Base-by-base conservation (phyloP, 2,888 invertebrate genomes). In the Dascillus cervinus region DNA sequence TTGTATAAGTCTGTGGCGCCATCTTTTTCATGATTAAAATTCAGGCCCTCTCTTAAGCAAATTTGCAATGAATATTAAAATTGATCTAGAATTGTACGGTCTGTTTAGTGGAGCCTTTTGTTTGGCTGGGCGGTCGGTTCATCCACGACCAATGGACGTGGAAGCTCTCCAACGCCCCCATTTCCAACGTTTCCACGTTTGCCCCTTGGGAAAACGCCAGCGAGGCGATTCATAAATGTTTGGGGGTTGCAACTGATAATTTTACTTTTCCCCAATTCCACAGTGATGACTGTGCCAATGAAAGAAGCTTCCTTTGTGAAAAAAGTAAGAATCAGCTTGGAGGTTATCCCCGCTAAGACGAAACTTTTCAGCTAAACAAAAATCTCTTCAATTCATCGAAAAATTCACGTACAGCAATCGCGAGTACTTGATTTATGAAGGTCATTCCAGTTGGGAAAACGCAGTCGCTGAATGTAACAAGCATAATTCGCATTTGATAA, bases 121-220 rank as follows among this genome's bases (percentile, higher is more conserved):
- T 26, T 3, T 26, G 26, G 26, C 10, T 17, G 6, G 17, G 26
- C 11, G 26, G 26, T 2, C 13, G 26, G 2, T 10, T 26, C 5
- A 26, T 26, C 6, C 26, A 26, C 8, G 9, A 26, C 4, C 10
- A 26, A 17, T 26, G 26, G 26, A 13, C 19, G 11, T 26, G 26
- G 26, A 26, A 26, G 4, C 6, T 10, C 2, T 26, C 26, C 8
- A 19, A 12, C 11, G 11, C 19, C 19, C 26, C 26, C 2, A 26
- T 26, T 9, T 9, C 13, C 3, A 15, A 25, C 8, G 15, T 9
- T 13, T 3, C 10, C 3, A 3, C 20, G 20, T 8, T 25, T 2
- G 10, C 25, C 10, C 2, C 4, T 17, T 3, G 15, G 5, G 11
- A 3, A 11, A 15, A 15, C 9, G 4, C 10, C 4, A 14, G 5